These are phyloP conservation scores for Melanotaenia pygmaea DNA, from an alignment of 2,797 vertebrate species.

Conservation along the genomic window DNA sequence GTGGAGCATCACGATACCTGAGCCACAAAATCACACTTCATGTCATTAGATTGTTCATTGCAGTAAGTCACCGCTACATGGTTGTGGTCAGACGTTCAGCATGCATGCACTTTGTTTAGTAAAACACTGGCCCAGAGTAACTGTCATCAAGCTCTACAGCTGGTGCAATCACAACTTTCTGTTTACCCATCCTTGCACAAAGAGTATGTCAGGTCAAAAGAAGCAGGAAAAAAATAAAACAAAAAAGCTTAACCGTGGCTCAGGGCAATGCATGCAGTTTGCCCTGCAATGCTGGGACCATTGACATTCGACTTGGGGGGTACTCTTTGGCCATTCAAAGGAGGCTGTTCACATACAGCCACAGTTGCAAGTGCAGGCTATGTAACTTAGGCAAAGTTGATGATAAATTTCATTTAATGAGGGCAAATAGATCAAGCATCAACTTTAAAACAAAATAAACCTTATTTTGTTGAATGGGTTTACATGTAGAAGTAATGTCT, in stretches of 20 bases:
- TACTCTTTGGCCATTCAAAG: conserved; percentile 60
- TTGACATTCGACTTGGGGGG: conserved; percentile 43
- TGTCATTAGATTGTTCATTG: conserved; percentile 27
- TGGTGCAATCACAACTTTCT: conserved; percentile 45
- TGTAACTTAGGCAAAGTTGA: conserved; percentile 60
- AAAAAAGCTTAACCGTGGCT: conserved; percentile 62
- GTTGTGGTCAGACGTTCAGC: conserved; percentile 50
- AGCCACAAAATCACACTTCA: conserved; percentile 44
- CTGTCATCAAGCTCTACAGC: conserved; percentile 25
- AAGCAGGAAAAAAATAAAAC: conserved; percentile 48
- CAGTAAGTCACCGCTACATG: conserved; percentile 29
- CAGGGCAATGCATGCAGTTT: conserved; percentile 78
- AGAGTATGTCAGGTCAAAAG: conserved; percentile 61
- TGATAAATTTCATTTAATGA: conserved; percentile 54
- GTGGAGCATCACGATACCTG: conserved; percentile 51
- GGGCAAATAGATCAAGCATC: conserved; percentile 58
- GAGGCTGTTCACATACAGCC: conserved; percentile 56
- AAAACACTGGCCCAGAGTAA: conserved; percentile 50
- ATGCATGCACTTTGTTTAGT: conserved; percentile 66
- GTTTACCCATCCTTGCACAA: conserved; percentile 57
- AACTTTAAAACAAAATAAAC: conserved; percentile 55
- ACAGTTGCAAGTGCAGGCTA: conserved; percentile 62
- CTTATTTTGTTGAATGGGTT: conserved; percentile 54
- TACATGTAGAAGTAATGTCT: conserved; percentile 72
- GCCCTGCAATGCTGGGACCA: conserved; percentile 62